Evolutionary conservation across 2,888 invertebrate genomes (phyloP).

Genomic region (Drosophila acutilabella): DNA sequence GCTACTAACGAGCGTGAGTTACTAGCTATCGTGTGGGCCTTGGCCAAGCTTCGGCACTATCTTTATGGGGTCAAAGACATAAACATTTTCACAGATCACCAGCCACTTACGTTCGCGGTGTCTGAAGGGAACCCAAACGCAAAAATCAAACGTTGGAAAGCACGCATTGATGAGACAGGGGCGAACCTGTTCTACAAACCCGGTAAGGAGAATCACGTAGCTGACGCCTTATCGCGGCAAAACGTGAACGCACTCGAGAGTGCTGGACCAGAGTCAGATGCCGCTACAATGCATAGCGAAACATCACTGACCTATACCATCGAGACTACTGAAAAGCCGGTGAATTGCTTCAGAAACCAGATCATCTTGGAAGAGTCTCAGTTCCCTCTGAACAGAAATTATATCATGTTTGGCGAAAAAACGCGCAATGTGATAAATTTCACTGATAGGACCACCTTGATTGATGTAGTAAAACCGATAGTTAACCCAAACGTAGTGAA

Average conservation of each 20-base stretch:
- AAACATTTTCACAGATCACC: conserved; percentile 2
- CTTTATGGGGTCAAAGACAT: background rate
- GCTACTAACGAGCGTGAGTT: conserved; percentile 20
- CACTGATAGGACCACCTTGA: background rate
- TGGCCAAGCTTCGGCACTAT: background rate
- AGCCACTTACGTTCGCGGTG: background rate
- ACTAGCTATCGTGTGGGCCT: conserved; percentile 4
- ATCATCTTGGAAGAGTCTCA: conserved; percentile 4
- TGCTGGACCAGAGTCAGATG: background rate
- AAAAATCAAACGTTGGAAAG: background rate
- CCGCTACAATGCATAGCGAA: background rate
- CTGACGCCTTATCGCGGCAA: background rate
- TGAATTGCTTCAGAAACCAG: conserved; percentile 1
- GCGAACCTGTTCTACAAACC: background rate
- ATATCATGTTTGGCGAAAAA: background rate
- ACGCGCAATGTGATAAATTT: background rate
- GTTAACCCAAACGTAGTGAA: background rate
- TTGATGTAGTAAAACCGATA: background rate
- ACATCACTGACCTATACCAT: background rate
- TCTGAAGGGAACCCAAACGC: background rate
- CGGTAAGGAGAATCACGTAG: background rate
- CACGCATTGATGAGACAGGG: background rate
- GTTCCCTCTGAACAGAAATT: background rate
- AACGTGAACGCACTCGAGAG: background rate
- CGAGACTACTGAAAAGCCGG: background rate